Base-by-base conservation (phyloP, 2,888 invertebrate genomes). In the Latheticus oryzae region DNA sequence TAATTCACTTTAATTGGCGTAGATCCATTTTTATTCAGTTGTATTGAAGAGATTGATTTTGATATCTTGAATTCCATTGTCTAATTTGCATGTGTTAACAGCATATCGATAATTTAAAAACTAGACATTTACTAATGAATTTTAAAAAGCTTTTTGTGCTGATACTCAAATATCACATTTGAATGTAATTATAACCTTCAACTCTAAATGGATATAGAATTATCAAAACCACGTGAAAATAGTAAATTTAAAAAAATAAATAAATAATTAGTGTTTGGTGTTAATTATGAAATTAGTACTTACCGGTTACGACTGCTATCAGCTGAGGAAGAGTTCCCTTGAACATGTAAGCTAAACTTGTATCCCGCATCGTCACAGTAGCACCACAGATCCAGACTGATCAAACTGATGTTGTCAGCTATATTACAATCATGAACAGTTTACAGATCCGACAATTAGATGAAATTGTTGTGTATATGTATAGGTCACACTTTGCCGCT, bases 261-360 rank as follows among this genome's bases (percentile, higher is more conserved):
- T n/a, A 8, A 12, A 17, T 12, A n/a, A 11, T 7, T 47, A 19
- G 38, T 19, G 8, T 19, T 9, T 45, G 28, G 3, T 8, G 23
- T 5, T 45, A 4, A 2, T 1, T 12, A 13, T 2, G 13, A 15
- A 21, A 13, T 17, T 7, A 4, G 45, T 32, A 68, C 72, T 71
- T 63, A 76, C 76, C 75, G 59, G 75, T 70, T 37, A 76, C 59
- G 28, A 74, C 75, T 11, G 76, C 76, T 8, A 76, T 45, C 15
- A 76, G 45, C 62, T 76, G 76, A 4, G 76, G 73, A 43, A 71
- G 68, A 16, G 72, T 75, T 12, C 74, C 74, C 33, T 66, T 64
- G 55, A 76, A 71, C 57, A 73, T 71, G 13, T 69, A 63, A 8
- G 62, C 63, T 5, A 66, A 37, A 38, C 63, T 62, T 45, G 58